Evolutionary conservation across 2,797 vertebrate genomes (phyloP), one percentile per base, ranked within the genome.

Genomic region (Pipistrellus pipistrellus): DNA sequence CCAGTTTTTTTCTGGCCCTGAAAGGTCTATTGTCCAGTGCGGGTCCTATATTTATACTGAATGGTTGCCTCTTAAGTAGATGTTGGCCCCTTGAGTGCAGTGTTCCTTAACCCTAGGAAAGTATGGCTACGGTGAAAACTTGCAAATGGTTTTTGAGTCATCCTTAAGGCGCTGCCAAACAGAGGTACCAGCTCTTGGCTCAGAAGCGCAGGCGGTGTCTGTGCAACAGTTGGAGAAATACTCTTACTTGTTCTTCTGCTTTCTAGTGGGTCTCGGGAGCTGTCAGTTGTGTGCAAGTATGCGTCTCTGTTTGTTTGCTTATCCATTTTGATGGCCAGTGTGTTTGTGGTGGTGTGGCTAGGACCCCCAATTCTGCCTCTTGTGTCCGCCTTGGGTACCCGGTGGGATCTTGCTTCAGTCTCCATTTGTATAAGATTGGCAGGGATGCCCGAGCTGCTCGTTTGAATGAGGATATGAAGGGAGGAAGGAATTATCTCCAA

Each of bases 1-100:
- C 48, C 85, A 15, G 59, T 62, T 62, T 30, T 59, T 62, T 30
- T 30, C 59, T 96, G 94, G 97, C 89, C 90, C 78, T 77, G 59
- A 95, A 82, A 95, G 44, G 73, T 97, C 96, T 95, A 94, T 96
- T 96, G 90, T 73, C 91, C 93, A 96, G 96, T 89, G 92, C 93
- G 96, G 90, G 95, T 95, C 96, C 95, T 48, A 10, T 96, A 51
- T 93, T 97, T 97, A 82, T 88, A 73, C 90, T 82, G 94, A 97
- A 95, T 98, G 95, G 93, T 90, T 93, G 88, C 69, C 59, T 94
- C 90, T 95, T 95, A 57, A 44, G n/a, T 91, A 87, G 78, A 76
- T 66, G 13, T 85, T 78, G 72, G 59, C 73, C 81, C 91, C 35
- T 91, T 25, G 8, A 69, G 66, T 75, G 18, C 15, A 68, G 18